Evolutionary conservation across 2,113 vertebrate genomes (phyloP).

Genomic region (Mionectes macconnelli): DNA sequence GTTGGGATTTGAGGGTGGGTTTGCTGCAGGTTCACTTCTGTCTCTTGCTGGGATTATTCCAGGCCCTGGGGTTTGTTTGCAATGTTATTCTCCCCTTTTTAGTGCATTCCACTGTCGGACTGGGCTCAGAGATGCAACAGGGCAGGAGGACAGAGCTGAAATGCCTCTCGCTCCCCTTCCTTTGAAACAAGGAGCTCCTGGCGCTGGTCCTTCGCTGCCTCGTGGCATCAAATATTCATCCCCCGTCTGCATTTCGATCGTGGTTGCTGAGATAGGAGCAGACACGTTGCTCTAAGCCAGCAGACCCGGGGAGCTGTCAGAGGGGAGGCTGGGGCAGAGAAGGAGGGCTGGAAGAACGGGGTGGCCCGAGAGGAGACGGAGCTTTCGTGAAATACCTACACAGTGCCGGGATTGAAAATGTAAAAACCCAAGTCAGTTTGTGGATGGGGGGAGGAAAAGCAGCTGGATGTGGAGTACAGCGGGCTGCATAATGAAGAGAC

Average conservation of each 20-base stretch:
- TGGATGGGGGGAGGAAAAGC: neutral
- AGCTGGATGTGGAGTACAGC: neutral
- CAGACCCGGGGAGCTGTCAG: neutral
- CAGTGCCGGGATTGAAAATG: neutral
- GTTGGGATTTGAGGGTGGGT: neutral
- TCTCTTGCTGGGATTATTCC: neutral
- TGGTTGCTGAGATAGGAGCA: neutral
- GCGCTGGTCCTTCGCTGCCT: constrained; percentile 6
- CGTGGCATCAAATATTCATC: constrained; percentile 44
- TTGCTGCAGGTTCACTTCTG: neutral
- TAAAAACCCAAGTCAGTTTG: neutral
- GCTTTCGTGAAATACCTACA: neutral
- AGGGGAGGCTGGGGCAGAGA: neutral
- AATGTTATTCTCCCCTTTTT: neutral
- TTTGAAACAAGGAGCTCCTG: neutral
- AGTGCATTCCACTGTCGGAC: neutral
- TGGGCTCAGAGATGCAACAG: neutral
- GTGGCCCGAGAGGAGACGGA: neutral
- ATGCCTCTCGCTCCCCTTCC: neutral
- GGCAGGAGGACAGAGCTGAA: neutral
- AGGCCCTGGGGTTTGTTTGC: neutral
- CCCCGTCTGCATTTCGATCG: neutral
- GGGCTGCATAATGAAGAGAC: neutral
- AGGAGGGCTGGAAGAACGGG: neutral
- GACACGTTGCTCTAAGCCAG: neutral